Percentiles rank a stretch among this genome's conserved stretches.
These are phyloP conservation scores for Hydrolagus colliei DNA, from an alignment of 2,797 vertebrate genomes.

Conservation along the genomic window DNA sequence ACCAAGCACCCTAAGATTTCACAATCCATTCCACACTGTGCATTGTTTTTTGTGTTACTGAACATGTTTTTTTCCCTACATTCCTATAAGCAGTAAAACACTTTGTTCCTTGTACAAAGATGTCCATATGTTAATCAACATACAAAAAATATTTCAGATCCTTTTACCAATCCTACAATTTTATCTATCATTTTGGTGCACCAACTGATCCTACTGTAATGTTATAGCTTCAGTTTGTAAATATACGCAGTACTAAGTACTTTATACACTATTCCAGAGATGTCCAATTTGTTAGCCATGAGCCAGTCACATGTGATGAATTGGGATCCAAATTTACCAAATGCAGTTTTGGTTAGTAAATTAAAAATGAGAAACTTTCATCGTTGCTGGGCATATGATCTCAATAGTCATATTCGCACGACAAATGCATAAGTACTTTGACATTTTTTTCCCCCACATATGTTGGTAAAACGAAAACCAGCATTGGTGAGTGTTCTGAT, in stretches of 20 bases:
- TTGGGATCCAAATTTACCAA: no score
- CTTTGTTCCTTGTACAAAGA: not conserved
- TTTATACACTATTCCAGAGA: not conserved
- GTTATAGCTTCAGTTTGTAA: not conserved
- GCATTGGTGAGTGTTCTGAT: no score
- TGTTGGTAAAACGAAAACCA: no score
- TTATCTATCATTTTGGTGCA: not conserved
- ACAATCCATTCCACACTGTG: not conserved
- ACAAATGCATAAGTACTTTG: no score
- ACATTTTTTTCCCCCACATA: no score
- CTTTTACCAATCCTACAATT: not conserved
- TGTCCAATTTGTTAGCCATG: no score
- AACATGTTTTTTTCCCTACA: not conserved
- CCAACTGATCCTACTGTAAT: not conserved
- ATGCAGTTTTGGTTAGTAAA: no score
- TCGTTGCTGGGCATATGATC: no score
- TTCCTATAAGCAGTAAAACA: not conserved
- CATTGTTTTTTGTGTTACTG: not conserved
- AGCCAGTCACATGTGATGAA: no score
- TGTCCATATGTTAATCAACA: not conserved
- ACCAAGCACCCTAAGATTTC: not conserved
- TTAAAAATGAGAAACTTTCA: no score
- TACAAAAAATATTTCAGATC: not conserved
- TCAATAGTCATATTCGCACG: no score
- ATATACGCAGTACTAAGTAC: not conserved